These are phyloP conservation scores for Camponotus vicinus DNA, from an alignment of 1,140 invertebrate species.

Conservation along the genomic window DNA sequence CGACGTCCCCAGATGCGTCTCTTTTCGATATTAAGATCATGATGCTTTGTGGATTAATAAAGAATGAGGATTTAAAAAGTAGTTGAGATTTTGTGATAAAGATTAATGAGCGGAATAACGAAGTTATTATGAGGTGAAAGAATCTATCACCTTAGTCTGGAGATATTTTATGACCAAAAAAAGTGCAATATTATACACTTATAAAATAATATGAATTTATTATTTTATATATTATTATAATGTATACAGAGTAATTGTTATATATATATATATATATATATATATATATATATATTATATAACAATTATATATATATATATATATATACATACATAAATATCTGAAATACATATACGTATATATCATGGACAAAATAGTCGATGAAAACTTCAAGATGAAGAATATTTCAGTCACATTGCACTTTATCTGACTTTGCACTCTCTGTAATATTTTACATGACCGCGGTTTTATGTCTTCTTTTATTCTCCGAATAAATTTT, in stretches of 20 bases:
- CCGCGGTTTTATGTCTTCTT: background rate
- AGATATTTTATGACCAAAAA: background rate
- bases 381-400: background rate
- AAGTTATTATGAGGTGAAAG: too few species aligned
- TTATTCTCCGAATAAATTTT: background rate
- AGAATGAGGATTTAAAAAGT: background rate
- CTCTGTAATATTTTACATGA: slow-evolving; percentile 6
- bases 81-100: background rate
- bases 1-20: background rate
- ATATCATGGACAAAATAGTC: background rate
- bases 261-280: background rate
- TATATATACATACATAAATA: background rate
- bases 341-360: too few species aligned
- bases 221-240: too few species aligned
- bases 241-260: background rate
- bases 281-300: background rate
- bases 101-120: too few species aligned
- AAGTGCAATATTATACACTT: background rate
- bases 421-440: background rate
- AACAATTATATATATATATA: too few species aligned
- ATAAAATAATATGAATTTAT: background rate
- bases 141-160: too few species aligned
- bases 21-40: slow-evolving; percentile 24
- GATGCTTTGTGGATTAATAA: background rate
- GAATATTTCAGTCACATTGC: background rate